phyloP scores from a whole-genome alignment of 2,113 vertebrate species.

The Oostethus manadensis region DNA sequence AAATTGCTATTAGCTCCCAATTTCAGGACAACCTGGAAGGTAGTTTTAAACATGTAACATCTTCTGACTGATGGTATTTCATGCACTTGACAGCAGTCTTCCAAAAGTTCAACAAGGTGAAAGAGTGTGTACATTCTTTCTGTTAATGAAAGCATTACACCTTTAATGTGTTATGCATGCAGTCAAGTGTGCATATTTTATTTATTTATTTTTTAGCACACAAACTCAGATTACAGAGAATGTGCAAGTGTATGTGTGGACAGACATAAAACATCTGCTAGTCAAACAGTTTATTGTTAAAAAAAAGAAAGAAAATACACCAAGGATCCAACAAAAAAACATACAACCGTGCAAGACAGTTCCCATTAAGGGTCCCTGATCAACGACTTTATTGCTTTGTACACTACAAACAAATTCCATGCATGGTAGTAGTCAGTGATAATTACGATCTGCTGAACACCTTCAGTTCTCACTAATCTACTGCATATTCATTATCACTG shows the following conservation, averaged over 20 bases:
- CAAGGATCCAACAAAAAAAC: slow-evolving; percentile 52
- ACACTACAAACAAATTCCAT: slow-evolving; percentile 61
- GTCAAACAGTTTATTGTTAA: slow-evolving; percentile 32
- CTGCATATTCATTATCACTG: slow-evolving; percentile 42
- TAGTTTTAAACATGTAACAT: not conserved
- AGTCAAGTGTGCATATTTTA: slow-evolving; percentile 1
- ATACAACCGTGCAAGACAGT: slow-evolving; percentile 50
- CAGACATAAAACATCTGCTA: slow-evolving; percentile 51
- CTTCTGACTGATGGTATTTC: slow-evolving; percentile 5
- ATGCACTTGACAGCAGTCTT: not conserved
- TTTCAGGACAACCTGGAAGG: not conserved
- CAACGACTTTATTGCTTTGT: slow-evolving; percentile 49
- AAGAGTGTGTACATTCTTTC: slow-evolving; percentile 7
- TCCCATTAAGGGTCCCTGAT: slow-evolving; percentile 50
- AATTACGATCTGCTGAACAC: slow-evolving; percentile 57
- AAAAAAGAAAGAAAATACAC: slow-evolving; percentile 34
- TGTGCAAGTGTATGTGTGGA: slow-evolving; percentile 15
- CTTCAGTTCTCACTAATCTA: slow-evolving; percentile 39
- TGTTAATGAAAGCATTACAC: slow-evolving; percentile 10
- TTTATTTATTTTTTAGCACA: slow-evolving; percentile 15
- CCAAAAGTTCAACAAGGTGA: slow-evolving; percentile 6
- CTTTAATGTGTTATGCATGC: slow-evolving; percentile 8
- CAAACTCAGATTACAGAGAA: slow-evolving; percentile 14
- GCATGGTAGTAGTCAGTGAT: slow-evolving; percentile 57
- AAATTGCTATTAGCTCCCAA: not conserved